phyloP scores from a whole-genome alignment of 2,888 invertebrate species.

The Ryuthela nishihirai region DNA sequence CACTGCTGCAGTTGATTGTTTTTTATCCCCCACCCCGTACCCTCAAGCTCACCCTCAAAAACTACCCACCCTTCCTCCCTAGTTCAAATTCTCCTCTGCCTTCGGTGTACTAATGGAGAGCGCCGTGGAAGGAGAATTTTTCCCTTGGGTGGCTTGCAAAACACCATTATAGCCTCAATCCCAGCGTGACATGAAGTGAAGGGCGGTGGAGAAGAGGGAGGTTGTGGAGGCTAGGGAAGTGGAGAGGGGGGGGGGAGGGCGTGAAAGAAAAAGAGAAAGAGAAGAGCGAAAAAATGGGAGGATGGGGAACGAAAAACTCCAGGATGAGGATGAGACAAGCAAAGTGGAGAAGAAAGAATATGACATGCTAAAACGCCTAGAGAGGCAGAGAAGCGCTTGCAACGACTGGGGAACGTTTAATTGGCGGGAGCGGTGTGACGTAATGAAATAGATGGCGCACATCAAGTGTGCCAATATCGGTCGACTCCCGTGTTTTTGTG shows the following conservation, averaged over 20 bases:
- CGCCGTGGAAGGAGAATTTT: slow-evolving; percentile 29
- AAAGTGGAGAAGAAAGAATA: slow-evolving; percentile 32
- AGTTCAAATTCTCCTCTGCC: no score
- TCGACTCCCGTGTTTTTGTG: no score
- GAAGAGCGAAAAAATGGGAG: slow-evolving; percentile 6
- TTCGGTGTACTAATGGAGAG: slow-evolving; percentile 33
- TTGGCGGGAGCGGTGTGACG: slow-evolving; percentile 23
- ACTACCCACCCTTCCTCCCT: no score
- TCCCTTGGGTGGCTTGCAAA: slow-evolving; percentile 32
- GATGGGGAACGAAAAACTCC: no score
- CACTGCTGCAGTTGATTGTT: no score
- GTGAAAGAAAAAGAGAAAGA: slow-evolving; percentile 4
- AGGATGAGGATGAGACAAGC: background rate
- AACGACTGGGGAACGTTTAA: slow-evolving; percentile 28
- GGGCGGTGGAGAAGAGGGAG: slow-evolving; percentile 1
- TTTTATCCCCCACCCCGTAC: no score
- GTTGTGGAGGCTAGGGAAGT: slow-evolving; percentile 5
- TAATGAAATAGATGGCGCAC: slow-evolving; percentile 36
- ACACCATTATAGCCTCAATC: slow-evolving; percentile 37
- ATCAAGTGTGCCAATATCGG: no score
- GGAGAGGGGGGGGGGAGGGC: slow-evolving; percentile 5
- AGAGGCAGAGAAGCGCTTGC: slow-evolving; percentile 19
- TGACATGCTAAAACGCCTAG: slow-evolving; percentile 36
- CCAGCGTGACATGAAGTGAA: slow-evolving; percentile 26
- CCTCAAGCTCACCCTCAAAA: no score